Evolutionary conservation across 2,113 vertebrate species (phyloP).

Genomic region (Hippocampus guttulatus): DNA sequence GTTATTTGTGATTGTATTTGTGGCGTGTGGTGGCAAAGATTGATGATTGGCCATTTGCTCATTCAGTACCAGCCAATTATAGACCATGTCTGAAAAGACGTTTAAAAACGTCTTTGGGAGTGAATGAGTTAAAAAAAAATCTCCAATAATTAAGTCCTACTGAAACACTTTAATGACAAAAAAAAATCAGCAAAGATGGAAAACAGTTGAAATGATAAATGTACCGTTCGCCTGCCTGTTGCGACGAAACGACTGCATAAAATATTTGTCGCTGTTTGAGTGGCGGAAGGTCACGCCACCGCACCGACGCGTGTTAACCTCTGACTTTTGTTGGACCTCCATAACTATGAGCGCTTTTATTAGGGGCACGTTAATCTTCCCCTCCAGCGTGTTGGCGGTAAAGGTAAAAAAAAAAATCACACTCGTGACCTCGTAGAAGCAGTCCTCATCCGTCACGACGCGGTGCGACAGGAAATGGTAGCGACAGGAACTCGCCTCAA

Average conservation of each 20-base stretch:
- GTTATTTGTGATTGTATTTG: too few species aligned
- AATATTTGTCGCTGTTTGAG: conserved; percentile 20
- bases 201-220: too few species aligned
- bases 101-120: too few species aligned
- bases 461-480: conserved; percentile 35
- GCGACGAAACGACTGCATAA: background rate
- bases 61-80: too few species aligned
- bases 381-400: conserved; percentile 23
- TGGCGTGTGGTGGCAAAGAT: too few species aligned
- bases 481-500: conserved; percentile 7
- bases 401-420: conserved; percentile 47
- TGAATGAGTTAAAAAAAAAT: too few species aligned
- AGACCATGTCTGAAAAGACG: too few species aligned
- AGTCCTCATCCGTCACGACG: conserved; percentile 55
- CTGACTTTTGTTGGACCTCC: conserved; percentile 30
- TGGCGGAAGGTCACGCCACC: conserved; percentile 16
- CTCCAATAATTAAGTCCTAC: too few species aligned
- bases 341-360: conserved; percentile 55
- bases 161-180: too few species aligned
- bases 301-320: conserved; percentile 54
- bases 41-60: too few species aligned
- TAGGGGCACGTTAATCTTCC: conserved; percentile 55
- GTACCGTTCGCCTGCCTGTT: background rate
- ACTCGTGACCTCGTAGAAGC: conserved; percentile 42
- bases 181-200: too few species aligned